Evolutionary conservation across 2,797 vertebrate genomes (phyloP).

Genomic region (Sebastes dallii): DNA sequence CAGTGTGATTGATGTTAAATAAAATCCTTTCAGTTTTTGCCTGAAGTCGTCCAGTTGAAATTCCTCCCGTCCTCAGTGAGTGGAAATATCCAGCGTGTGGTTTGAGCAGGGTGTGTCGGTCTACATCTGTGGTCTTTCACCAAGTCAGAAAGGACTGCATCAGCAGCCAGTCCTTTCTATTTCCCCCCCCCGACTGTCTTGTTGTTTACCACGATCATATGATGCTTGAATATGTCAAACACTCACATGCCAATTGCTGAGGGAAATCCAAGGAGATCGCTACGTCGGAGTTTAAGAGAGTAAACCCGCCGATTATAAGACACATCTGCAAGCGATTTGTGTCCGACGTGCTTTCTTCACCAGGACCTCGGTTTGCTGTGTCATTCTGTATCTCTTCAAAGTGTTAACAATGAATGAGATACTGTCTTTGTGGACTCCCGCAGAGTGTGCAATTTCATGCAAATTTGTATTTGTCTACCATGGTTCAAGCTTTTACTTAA

Average conservation of each 20-base stretch:
- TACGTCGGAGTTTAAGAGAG: neutral
- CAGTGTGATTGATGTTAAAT: neutral
- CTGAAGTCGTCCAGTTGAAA: conserved; percentile 31
- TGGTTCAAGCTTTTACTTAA: conserved; percentile 19
- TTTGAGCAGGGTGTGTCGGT: conserved; percentile 51
- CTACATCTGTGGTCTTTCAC: conserved; percentile 55
- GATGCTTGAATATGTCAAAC: conserved; percentile 32
- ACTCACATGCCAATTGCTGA: conserved; percentile 26
- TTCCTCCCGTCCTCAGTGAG: conserved; percentile 35
- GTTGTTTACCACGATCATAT: conserved; percentile 32
- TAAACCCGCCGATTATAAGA: neutral
- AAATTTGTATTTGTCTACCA: conserved; percentile 26
- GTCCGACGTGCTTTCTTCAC: conserved; percentile 1
- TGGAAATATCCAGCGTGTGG: conserved; percentile 59
- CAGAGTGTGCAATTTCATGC: conserved; percentile 33
- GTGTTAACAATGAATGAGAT: neutral
- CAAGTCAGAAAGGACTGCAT: conserved; percentile 39
- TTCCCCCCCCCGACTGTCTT: conserved; percentile 21
- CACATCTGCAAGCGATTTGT: conserved; percentile 58
- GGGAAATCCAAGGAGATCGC: conserved; percentile 40
- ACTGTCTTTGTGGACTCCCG: conserved; percentile 16
- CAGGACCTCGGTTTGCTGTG: conserved; percentile 23
- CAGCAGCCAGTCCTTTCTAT: conserved; percentile 26
- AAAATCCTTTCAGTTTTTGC: conserved; percentile 23
- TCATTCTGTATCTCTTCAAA: conserved; percentile 36